These are phyloP conservation scores for Hypotaenidia okinawae DNA, from an alignment of 2,797 vertebrate genomes.

Conservation along the genomic window DNA sequence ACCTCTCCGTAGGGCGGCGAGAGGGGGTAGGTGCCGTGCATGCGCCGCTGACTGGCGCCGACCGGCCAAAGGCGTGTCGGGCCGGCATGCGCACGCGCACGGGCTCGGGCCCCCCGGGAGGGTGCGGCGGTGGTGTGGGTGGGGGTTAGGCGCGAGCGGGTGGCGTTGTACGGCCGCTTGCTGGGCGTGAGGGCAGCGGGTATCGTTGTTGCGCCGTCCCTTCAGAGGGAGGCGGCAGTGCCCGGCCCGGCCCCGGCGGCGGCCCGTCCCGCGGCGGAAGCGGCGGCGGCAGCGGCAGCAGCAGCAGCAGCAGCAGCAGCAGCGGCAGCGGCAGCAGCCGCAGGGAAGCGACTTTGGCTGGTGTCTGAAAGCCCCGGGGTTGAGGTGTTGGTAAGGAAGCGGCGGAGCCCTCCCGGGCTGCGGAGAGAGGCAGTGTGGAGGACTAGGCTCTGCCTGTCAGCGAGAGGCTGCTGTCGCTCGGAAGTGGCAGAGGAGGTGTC, in stretches of 20 bases:
- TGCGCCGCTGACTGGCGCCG: not conserved
- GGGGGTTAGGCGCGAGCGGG: not conserved
- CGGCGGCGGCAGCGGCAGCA: accelerated
- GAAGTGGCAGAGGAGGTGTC: not conserved
- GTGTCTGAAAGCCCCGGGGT: not conserved
- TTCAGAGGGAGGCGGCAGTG: not conserved
- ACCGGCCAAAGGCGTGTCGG: not conserved
- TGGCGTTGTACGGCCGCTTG: not conserved
- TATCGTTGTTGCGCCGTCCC: accelerated
- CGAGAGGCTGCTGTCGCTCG: not conserved
- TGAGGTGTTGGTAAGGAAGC: not conserved
- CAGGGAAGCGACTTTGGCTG: not conserved
- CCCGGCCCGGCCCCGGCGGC: not conserved
- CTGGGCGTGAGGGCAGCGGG: not conserved
- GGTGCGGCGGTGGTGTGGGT: accelerated
- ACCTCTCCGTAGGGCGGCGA: too few relatives aligned
- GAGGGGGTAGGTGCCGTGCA: not conserved
- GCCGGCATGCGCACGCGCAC: not conserved
- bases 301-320: accelerated
- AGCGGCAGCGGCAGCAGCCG: accelerated
- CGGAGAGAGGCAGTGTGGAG: not conserved
- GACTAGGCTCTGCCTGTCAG: not conserved
- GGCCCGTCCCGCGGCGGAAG: not conserved
- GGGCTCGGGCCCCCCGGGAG: not conserved
- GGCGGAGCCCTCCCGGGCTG: not conserved